Evolutionary conservation across 2,113 vertebrate genomes (phyloP).

Genomic region (Podarcis raffonei): DNA sequence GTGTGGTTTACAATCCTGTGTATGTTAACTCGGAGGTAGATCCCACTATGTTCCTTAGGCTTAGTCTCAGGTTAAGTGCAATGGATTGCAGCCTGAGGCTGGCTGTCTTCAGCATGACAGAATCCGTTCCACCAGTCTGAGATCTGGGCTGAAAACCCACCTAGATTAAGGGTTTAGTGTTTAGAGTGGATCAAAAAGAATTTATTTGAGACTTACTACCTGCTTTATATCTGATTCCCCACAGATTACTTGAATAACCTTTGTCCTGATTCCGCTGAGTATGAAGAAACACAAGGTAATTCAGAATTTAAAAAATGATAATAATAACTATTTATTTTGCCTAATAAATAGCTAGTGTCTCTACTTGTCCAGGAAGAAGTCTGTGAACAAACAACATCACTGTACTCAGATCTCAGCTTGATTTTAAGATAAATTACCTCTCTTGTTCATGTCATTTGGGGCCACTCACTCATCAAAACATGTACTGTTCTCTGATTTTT

Average conservation of each 20-base stretch:
- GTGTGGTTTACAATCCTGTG: neutral
- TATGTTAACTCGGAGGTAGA: neutral
- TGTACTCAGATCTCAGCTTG: neutral
- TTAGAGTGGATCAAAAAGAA: slow-evolving; percentile 29
- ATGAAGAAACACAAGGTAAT: slow-evolving; percentile 94
- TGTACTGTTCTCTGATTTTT: neutral
- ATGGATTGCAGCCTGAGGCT: neutral
- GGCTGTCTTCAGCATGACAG: neutral
- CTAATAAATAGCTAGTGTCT: slow-evolving; percentile 23
- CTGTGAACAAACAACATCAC: neutral
- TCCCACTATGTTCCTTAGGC: neutral
- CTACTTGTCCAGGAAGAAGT: neutral
- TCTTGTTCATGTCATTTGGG: neutral
- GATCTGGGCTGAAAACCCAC: neutral
- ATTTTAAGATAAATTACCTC: neutral
- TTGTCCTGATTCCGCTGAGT: slow-evolving; percentile 92
- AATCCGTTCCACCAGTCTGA: neutral
- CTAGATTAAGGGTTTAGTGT: slow-evolving; percentile 21
- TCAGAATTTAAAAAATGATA: slow-evolving; percentile 35
- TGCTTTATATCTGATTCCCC: slow-evolving; percentile 40
- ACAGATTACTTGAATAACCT: slow-evolving; percentile 98
- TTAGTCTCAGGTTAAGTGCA: neutral
- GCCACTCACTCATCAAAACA: neutral
- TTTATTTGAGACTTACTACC: neutral
- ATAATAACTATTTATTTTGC: slow-evolving; percentile 14